Base-by-base conservation (phyloP, 2,797 vertebrate genomes). In the Xiphorhynchus erythropygius region DNA sequence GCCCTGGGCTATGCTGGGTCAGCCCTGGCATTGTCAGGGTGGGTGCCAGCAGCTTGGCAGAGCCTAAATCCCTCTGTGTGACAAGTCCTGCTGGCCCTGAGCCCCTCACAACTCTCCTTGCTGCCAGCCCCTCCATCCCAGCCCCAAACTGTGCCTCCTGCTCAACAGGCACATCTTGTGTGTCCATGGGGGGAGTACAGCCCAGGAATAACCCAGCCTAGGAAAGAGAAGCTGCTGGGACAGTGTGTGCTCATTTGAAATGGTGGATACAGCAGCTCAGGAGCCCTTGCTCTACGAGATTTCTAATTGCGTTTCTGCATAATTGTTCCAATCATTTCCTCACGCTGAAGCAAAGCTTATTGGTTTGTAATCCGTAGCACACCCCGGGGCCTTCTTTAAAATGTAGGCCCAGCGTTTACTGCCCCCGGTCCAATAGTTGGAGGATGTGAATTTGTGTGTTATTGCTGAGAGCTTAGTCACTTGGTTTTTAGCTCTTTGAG, bases 351-450 rank as follows among this genome's bases (percentile, higher is more conserved):
- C 74, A 60, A 52, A 93, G 84, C 92, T 96, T 93, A 96, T 97
- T 96, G 95, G 92, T 93, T 95, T 96, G 93, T 67, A 89, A 80
- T 87, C 64, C 94, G 64, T 57, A 96, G 95, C 93, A 95, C 92
- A 90, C 95, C 94, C 96, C 16, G 4, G 95, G 92, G 94, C 64
- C 96, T 84, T 83, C 89, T 96, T 96, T 22, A 56, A 67, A 94
- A 94, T 90, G 93, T 94, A 93, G 96, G 93, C 96, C 94, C 94
- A 47, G 92, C 84, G 56, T 96, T 96, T 96, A 96, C 21, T 93
- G 95, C 92, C 93, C 94, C 90, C 86, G 9, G 67, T 67, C 74
- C 93, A 87, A 13, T 1, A 79, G 69, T 90, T 95, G 94, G 64
- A 94, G 83, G 90, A 79, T 63, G 92, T 53, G 95, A 93, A 90